Percentiles rank a stretch among this genome's conserved stretches.
These are phyloP conservation scores for Acrocephalus scirpaceus DNA, from an alignment of 2,797 vertebrate species.

Conservation along the genomic window DNA sequence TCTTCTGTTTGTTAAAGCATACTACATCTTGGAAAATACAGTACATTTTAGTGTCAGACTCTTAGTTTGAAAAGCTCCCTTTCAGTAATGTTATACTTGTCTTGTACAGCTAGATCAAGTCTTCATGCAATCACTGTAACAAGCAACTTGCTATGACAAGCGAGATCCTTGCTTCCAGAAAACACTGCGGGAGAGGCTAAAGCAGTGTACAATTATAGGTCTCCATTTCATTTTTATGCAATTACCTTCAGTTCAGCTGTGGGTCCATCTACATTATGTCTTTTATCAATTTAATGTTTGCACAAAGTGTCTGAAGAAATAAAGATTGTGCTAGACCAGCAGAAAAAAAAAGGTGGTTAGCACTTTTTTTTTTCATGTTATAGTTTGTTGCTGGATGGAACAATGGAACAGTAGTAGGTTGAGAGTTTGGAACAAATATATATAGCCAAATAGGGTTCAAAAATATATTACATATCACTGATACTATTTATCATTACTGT, in stretches of 20 bases:
- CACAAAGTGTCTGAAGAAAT: constrained; percentile 75
- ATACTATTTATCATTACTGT: constrained; percentile 54
- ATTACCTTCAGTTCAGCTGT: constrained; percentile 72
- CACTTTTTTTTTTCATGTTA: neutral
- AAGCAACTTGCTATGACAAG: constrained; percentile 68
- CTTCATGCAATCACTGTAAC: constrained; percentile 62
- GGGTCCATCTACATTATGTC: constrained; percentile 61
- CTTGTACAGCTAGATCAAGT: constrained; percentile 66
- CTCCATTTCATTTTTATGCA: constrained; percentile 76
- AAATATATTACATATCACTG: constrained; percentile 28
- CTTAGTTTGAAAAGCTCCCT: constrained; percentile 68
- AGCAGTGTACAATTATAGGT: constrained; percentile 73
- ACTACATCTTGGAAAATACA: constrained; percentile 62
- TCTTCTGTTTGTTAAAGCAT: constrained; percentile 64
- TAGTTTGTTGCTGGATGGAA: constrained; percentile 43
- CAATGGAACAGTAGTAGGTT: constrained; percentile 50
- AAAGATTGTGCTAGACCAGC: constrained; percentile 68
- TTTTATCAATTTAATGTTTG: constrained; percentile 75
- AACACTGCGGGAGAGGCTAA: constrained; percentile 60
- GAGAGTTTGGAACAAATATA: constrained; percentile 51
- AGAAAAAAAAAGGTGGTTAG: constrained; percentile 58
- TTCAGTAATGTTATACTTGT: constrained; percentile 69
- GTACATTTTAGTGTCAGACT: constrained; percentile 68
- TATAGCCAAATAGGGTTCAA: constrained; percentile 56
- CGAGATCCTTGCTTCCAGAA: constrained; percentile 67